Evolutionary conservation across 2,113 vertebrate species (phyloP).

Genomic region (Mustela lutreola): DNA sequence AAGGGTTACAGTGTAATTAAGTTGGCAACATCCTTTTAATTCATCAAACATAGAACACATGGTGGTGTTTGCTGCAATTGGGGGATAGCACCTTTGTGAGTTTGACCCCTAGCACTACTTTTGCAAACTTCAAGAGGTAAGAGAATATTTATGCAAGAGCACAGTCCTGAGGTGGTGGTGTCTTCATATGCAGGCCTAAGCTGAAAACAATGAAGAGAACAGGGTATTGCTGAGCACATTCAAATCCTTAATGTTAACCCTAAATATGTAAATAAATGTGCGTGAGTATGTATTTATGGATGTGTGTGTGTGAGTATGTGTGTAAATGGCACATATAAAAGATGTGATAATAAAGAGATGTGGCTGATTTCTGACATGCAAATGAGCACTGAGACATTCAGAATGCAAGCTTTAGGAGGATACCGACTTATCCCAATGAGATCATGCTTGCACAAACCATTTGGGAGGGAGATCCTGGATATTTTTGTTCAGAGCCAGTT

Average conservation of each 20-base stretch:
- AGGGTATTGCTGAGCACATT: not conserved
- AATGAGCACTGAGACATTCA: constrained; percentile 29
- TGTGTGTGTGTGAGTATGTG: not conserved
- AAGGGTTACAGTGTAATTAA: constrained; percentile 96
- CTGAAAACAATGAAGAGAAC: constrained; percentile 56
- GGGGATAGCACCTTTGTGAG: constrained; percentile 89
- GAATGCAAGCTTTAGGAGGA: not conserved
- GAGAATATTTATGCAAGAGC: constrained; percentile 74
- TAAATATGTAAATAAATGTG: constrained; percentile 65
- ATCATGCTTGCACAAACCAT: not conserved
- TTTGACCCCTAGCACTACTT: constrained; percentile 86
- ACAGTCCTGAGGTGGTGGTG: not conserved
- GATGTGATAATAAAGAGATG: constrained; percentile 34
- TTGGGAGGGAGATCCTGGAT: constrained; percentile 1
- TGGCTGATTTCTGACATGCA: constrained; percentile 38
- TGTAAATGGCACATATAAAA: constrained; percentile 61
- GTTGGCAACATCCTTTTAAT: constrained; percentile 95
- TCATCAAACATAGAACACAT: constrained; percentile 95
- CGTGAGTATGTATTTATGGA: constrained; percentile 16
- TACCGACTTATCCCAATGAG: not conserved
- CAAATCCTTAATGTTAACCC: constrained; percentile 48
- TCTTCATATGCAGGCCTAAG: constrained; percentile 27
- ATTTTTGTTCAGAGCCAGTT: constrained; percentile 7
- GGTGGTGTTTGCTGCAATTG: constrained; percentile 89
- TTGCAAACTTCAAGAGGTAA: constrained; percentile 82